Evolutionary conservation across 2,888 invertebrate species (phyloP), one percentile per base, ranked within the genome.

Genomic region (Caenorhabditis plicata): DNA sequence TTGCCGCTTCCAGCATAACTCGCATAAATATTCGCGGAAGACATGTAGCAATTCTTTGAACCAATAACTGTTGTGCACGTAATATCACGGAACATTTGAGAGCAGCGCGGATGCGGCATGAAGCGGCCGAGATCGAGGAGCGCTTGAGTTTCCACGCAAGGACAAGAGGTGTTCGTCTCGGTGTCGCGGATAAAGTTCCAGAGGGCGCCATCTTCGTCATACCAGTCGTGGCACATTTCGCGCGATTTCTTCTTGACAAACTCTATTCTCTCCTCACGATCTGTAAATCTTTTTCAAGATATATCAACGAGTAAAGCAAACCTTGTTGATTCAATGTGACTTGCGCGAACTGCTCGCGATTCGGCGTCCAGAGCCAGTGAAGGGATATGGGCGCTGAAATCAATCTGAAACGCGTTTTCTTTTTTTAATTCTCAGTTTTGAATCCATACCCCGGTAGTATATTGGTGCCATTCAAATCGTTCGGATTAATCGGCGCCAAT

Each of bases 91-190:
- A 75, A 77, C 33, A 71, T 56, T 53, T 72, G 73, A 3, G 70
- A 71, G 36, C 73, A 73, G 54, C 73, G 53, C 9, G 80, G 80
- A 72, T 80, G 80, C 0, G 95, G 92, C 82, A 92, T 86, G 82
- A 87, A 96, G 19, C 93, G 86, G 5, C 96, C 96, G 82, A 91
- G 90, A 82, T 98, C 96, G 48, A 88, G 85, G 3, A 91, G 81
- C 0, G 95, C 95, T 81, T 96, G 95, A 61, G 90, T 87, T 66
- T 95, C 82, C 0, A 88, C 90, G 81, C 96, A 98, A 0, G 96
- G 96, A 49, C 80, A 80, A 0, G 78, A 77, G 2, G 75, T 66
- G 58, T 81, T 81, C n/a, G 77, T 80, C 46, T 80, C 80, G 8
- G 75, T 76, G 45, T 79, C 79, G 9, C 73, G 62, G 36, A 79